These are phyloP conservation scores for Xenops minutus DNA, from an alignment of 2,797 vertebrate species.

Conservation along the genomic window DNA sequence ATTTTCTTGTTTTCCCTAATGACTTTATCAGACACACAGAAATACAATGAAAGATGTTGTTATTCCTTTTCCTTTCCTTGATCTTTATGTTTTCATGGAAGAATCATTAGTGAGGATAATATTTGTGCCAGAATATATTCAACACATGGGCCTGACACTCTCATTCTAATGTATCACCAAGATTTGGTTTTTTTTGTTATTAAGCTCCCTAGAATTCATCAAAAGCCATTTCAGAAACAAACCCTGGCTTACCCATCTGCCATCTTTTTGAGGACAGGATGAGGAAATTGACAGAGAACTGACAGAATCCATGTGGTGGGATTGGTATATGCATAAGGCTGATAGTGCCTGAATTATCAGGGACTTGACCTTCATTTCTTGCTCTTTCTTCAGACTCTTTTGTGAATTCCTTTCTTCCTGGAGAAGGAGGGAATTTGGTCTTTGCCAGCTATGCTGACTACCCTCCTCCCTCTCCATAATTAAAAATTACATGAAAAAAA, in stretches of 20 bases:
- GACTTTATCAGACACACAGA: constrained; percentile 63
- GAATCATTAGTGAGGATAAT: constrained; percentile 42
- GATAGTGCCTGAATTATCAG: neutral
- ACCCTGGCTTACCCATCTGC: neutral
- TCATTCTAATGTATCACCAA: neutral
- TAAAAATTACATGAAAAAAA: neutral
- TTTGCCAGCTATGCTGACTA: neutral
- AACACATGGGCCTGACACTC: constrained; percentile 14
- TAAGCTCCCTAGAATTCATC: neutral
- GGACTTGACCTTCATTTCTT: neutral
- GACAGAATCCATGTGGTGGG: neutral
- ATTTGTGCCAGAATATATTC: constrained; percentile 49
- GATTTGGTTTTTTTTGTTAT: neutral
- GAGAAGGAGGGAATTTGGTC: neutral
- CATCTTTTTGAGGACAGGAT: neutral
- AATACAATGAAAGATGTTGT: constrained; percentile 61
- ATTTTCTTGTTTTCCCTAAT: constrained; percentile 71
- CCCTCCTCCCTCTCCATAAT: neutral
- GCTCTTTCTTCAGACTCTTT: neutral
- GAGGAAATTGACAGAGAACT: neutral
- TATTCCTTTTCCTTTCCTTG: constrained; percentile 59
- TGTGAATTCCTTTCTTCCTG: neutral
- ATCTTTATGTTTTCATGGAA: constrained; percentile 54
- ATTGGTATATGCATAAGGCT: neutral
- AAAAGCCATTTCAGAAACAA: neutral